phyloP scores from a whole-genome alignment of 2,113 vertebrate species.

The Suricata suricatta region DNA sequence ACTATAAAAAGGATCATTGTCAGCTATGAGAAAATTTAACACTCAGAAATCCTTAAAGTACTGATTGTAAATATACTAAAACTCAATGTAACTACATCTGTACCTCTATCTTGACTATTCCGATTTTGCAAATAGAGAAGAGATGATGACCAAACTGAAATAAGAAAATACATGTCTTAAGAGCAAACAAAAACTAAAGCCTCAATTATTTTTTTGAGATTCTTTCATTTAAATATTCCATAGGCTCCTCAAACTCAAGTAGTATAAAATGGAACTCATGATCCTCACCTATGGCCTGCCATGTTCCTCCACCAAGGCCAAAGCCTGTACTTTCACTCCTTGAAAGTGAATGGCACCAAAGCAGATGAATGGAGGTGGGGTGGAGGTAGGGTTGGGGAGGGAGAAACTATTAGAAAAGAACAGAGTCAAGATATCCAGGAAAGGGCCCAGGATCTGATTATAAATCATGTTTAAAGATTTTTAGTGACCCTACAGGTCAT shows the following conservation, averaged over 20 bases:
- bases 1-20: slow-evolving; percentile 52
- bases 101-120: background rate
- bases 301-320: background rate
- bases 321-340: background rate
- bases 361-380: background rate
- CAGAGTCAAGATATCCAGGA: background rate
- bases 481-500: background rate
- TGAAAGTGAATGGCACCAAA: background rate
- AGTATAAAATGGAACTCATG: background rate
- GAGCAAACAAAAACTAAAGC: background rate
- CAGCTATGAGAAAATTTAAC: slow-evolving; percentile 49
- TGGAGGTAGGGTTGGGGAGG: background rate
- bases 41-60: slow-evolving; percentile 49
- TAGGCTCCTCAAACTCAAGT: background rate
- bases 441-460: background rate
- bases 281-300: background rate
- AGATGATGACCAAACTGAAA: slow-evolving; percentile 34
- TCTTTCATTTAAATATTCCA: background rate
- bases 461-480: background rate
- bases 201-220: background rate
- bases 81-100: background rate
- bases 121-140: slow-evolving; percentile 4
- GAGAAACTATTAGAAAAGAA: background rate
- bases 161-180: background rate
- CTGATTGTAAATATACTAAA: slow-evolving; percentile 10